phyloP scores from a whole-genome alignment of 2,113 vertebrate genomes.

The Theristicus caerulescens region DNA sequence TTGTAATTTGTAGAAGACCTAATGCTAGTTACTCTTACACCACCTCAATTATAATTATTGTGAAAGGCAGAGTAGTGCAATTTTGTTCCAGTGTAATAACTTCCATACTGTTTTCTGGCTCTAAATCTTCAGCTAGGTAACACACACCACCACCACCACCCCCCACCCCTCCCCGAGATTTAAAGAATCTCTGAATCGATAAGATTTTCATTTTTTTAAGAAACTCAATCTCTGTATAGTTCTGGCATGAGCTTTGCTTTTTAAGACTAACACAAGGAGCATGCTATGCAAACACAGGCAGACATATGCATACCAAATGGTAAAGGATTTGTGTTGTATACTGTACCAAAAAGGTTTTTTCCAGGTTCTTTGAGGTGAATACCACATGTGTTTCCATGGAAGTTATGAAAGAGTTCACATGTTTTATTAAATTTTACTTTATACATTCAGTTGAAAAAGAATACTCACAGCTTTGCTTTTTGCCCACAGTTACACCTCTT shows the following conservation, averaged over 20 bases:
- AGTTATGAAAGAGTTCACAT: background rate
- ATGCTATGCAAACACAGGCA: background rate
- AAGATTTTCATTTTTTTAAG: background rate
- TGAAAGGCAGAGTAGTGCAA: background rate
- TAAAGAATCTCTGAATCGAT: conserved; percentile 16
- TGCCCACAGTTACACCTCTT: background rate
- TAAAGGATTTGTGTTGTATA: background rate
- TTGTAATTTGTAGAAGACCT: background rate
- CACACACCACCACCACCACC: too few relatives aligned
- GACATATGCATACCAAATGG: background rate
- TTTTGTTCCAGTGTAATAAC: conserved; percentile 25
- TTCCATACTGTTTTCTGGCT: background rate
- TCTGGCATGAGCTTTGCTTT: background rate
- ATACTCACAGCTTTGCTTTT: background rate
- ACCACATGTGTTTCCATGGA: background rate
- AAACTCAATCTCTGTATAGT: background rate
- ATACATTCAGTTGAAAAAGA: background rate
- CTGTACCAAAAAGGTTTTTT: background rate
- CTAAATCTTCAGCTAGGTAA: background rate
- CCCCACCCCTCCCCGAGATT: background rate
- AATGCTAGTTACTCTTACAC: background rate
- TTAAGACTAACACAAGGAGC: background rate
- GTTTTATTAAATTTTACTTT: background rate
- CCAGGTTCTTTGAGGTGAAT: background rate
- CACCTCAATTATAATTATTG: background rate